Base-by-base conservation (phyloP, 1,140 invertebrate species). In the Orussus abietinus region DNA sequence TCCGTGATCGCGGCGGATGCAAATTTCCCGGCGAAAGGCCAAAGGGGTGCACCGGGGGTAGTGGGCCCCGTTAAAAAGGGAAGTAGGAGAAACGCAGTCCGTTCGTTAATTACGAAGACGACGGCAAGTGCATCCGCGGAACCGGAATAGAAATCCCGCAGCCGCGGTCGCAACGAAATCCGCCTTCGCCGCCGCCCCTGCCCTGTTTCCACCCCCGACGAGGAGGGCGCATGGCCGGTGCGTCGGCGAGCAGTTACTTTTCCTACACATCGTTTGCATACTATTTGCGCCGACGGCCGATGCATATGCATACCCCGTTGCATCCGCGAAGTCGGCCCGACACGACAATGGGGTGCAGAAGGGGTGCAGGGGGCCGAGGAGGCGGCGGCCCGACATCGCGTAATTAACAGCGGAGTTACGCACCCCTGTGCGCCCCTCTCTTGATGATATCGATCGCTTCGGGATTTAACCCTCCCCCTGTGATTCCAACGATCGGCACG, bases 251-350 rank as follows among this genome's bases (percentile, higher is more conserved):
- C 42, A 52, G 55, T 66, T 66, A 64, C 55, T 64, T 67, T 66
- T 58, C 40, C 52, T 55, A 43, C 53, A 51, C 49, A 43, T 60
- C 55, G 54, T 68, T 66, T 66, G 63, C 56, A 63, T 63, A 59
- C 55, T 55, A 60, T 67, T 66, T 62, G 55, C 51, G 43, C 51
- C 54, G 57, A 55, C 50, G 52, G 51, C 50, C 34, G 48, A 68
- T 68, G 65, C 63, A 68, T 68, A 68, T 68, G 63, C 62, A 67
- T 67, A 53, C 47, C 41, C 55, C 26, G n/a, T n/a, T n/a, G 51
- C 51, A 54, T 57, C 45, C 47, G 47, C 43, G 34, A 56, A 50
- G 45, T 55, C 42, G 49, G 51, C 49, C 43, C 39, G 43, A 36
- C 25, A 28, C 17, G n/a, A 33, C 15, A 32, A 38, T 35, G 36